A percentile compares a stretch with the other conserved stretches of the same genome.
Conservation (phyloP, 2,797 vertebrate genomes). For the Natrix natrix region DNA sequence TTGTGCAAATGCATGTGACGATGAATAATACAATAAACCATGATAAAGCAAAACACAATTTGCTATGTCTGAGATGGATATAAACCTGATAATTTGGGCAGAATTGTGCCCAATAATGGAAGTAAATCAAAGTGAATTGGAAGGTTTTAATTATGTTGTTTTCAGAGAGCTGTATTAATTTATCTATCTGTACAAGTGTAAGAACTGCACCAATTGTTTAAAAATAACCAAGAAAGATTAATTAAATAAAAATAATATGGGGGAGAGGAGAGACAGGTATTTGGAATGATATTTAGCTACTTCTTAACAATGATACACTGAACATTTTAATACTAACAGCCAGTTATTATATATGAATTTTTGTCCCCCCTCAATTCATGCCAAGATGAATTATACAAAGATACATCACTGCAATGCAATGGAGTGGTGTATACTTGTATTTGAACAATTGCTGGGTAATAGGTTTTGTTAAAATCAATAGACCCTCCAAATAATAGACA, state of each 20-base stretch:
- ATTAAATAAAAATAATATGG: not conserved
- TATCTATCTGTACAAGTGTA: not conserved
- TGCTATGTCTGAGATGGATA: not conserved
- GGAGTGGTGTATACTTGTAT: not conserved
- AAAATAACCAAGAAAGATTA: not conserved
- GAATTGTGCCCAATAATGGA: not conserved
- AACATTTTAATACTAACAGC: not conserved
- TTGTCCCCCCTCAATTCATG: not conserved
- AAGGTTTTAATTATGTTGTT: not conserved
- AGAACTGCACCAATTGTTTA: not conserved
- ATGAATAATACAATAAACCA: not conserved
- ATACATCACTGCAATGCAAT: not conserved
- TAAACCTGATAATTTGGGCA: not conserved
- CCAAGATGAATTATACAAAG: not conserved
- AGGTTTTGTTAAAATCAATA: not conserved
- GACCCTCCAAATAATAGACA: not conserved
- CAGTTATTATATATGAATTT: not conserved
- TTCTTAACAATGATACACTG: not conserved
- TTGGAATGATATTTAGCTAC: not conserved
- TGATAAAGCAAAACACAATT: not conserved
- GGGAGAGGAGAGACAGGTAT: not conserved
- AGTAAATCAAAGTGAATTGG: not conserved
- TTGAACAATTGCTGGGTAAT: not conserved
- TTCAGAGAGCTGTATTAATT: not conserved
- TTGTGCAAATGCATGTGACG: not conserved